Percentiles rank a stretch among this genome's conserved stretches.
These are phyloP conservation scores for Etheostoma perlongum DNA, from an alignment of 2,797 vertebrate genomes.

Conservation along the genomic window DNA sequence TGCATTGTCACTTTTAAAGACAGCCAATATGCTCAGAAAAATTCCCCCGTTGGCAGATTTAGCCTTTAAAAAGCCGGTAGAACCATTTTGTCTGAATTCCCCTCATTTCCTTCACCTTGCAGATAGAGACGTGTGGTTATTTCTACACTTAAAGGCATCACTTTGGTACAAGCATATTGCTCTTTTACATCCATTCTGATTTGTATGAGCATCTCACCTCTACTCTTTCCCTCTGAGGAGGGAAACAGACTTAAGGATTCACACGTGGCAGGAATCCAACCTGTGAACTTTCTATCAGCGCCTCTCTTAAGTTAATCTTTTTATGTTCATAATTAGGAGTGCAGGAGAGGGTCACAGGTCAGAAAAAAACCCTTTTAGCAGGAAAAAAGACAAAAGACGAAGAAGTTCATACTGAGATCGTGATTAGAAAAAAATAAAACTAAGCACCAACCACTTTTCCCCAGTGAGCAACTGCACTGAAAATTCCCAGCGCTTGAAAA, in stretches of 20 bases:
- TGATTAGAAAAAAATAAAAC: constrained; percentile 8
- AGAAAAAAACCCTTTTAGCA: constrained; percentile 11
- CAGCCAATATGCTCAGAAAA: neutral
- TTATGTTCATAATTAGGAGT: constrained; percentile 44
- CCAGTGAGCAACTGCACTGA: constrained; percentile 26
- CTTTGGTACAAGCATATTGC: constrained; percentile 66
- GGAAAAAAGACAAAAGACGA: constrained; percentile 5
- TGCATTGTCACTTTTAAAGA: constrained; percentile 8
- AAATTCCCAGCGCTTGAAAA: constrained; percentile 7
- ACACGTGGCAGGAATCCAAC: constrained; percentile 1
- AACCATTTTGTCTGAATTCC: neutral
- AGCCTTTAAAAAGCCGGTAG: neutral
- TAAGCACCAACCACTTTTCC: constrained; percentile 25
- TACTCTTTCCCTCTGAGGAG: neutral
- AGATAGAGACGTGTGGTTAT: neutral
- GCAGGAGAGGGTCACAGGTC: constrained; percentile 32
- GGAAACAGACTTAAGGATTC: constrained; percentile 3
- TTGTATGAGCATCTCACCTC: neutral
- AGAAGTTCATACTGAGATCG: constrained; percentile 26
- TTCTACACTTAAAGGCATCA: constrained; percentile 27
- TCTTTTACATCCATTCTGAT: constrained; percentile 31
- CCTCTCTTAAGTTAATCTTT: constrained; percentile 16
- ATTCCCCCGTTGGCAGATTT: neutral
- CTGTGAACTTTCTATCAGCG: neutral
- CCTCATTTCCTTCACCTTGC: neutral